Conservation (phyloP, 2,113 vertebrate species). For the Rattus rattus region DNA sequence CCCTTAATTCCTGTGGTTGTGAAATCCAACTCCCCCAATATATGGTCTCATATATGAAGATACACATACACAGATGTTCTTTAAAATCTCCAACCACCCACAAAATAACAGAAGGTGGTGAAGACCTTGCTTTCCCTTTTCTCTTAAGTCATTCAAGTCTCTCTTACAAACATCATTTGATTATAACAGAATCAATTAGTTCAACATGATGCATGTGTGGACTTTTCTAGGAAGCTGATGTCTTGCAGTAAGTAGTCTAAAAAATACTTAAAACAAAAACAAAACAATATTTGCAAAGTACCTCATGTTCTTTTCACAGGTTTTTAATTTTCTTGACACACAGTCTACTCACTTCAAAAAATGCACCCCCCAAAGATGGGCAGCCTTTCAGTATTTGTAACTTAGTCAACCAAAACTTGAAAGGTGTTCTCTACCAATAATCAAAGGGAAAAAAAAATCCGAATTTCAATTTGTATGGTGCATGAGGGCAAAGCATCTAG, state of each 20-base stretch:
- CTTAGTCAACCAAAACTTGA: constrained; percentile 38
- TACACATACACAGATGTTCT: not conserved
- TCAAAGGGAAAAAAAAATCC: not conserved
- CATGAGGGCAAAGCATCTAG: not conserved
- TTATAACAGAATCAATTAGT: constrained; percentile 14
- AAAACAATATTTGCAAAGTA: constrained; percentile 44
- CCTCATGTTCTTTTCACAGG: not conserved
- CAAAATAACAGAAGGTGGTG: not conserved
- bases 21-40: not conserved
- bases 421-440: constrained; percentile 34
- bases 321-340: constrained; percentile 41
- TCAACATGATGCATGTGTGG: not conserved
- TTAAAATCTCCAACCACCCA: not conserved
- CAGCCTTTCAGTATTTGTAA: not conserved
- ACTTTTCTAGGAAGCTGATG: constrained; percentile 31
- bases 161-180: not conserved
- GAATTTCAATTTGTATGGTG: constrained; percentile 8
- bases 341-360: constrained; percentile 37
- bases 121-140: not conserved
- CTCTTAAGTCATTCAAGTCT: not conserved
- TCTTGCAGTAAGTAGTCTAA: not conserved
- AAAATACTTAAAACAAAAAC: constrained; percentile 4
- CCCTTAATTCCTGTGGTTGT: not conserved
- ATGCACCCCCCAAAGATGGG: not conserved
- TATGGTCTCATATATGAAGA: not conserved